Percentiles rank a stretch among this genome's conserved stretches.
These are phyloP conservation scores for Epinephelus moara DNA, from an alignment of 2,113 vertebrate species.

Conservation along the genomic window DNA sequence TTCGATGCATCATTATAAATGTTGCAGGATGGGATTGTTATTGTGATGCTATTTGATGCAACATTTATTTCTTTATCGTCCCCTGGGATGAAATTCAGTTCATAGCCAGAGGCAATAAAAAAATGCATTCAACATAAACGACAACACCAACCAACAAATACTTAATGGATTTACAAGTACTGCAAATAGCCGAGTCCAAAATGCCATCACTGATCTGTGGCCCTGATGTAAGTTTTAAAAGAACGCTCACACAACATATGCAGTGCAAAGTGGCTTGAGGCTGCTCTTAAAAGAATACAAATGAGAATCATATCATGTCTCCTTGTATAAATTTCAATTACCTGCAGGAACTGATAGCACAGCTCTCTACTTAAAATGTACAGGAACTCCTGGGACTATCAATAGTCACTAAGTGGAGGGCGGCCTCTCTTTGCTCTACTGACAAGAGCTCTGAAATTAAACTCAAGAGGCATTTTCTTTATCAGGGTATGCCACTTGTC, in stretches of 20 bases:
- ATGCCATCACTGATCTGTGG: not conserved
- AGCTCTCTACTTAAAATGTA: not conserved
- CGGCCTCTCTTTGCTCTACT: not conserved
- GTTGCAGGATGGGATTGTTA: not conserved
- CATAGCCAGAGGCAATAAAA: not conserved
- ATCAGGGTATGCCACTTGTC: not conserved
- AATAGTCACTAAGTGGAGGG: not conserved
- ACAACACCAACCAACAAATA: not conserved
- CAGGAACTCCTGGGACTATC: not conserved
- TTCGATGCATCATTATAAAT: not conserved
- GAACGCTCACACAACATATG: not conserved
- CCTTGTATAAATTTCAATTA: not conserved
- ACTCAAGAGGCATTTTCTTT: not conserved
- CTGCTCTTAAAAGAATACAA: too few relatives aligned
- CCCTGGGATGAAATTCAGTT: not conserved
- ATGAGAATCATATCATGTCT: not conserved
- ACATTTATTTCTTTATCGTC: not conserved
- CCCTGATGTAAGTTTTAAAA: not conserved
- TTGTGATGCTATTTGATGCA: not conserved
- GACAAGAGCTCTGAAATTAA: slow-evolving; percentile 2
- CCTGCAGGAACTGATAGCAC: not conserved
- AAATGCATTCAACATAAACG: not conserved
- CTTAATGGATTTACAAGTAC: not conserved
- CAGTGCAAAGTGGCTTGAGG: not conserved
- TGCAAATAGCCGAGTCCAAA: not conserved